Evolutionary conservation across 1,140 invertebrate genomes (phyloP), one percentile per base, ranked within the genome.

Genomic region (Apocrypta bakeri): DNA sequence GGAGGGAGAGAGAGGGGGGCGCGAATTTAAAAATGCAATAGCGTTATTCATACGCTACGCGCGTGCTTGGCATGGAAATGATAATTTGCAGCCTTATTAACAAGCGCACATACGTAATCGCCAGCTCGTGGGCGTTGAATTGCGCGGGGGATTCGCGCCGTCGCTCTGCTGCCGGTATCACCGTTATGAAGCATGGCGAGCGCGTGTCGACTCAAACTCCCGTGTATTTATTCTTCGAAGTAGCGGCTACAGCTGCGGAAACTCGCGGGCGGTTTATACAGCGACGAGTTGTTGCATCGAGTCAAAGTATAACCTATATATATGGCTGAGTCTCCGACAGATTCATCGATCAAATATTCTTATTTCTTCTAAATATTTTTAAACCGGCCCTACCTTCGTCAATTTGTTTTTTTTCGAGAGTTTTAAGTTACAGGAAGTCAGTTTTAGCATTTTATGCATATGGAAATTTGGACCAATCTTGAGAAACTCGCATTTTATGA

Each of bases 41-140:
- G 31, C 63, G 37, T 27, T 25, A 17, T 64, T 37, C 3, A 66
- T 33, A 27, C 66, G 40, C 31, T 64, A 29, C 71, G 71, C 63
- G n/a, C 33, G 56, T 24, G 76, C 68, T 66, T 64, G 81, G 31
- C 75, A 73, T 64, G 56, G 37, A 77, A 78, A 78, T 78, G 66
- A 82, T 78, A 78, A 72, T 78, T 76, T 73, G 2, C 56, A 29
- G 29, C 31, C 75, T 77, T 72, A 78, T 82, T 78, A 82, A 72
- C 81, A 21, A 29, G 66, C 21, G 25, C 37, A 17, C 42, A 42
- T 12, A 56, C 73, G 71, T 77, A 71, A 82, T 77, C 81, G n/a
- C 74, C 73, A 12, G 21, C n/a, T 40, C 73, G 81, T 82, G 42
- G 37, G 72, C 71, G 79, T 25, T 80, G 29, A 56, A 80, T 80